phyloP scores from a whole-genome alignment of 2,888 invertebrate species.

The Leptinotarsa rubiginosa region DNA sequence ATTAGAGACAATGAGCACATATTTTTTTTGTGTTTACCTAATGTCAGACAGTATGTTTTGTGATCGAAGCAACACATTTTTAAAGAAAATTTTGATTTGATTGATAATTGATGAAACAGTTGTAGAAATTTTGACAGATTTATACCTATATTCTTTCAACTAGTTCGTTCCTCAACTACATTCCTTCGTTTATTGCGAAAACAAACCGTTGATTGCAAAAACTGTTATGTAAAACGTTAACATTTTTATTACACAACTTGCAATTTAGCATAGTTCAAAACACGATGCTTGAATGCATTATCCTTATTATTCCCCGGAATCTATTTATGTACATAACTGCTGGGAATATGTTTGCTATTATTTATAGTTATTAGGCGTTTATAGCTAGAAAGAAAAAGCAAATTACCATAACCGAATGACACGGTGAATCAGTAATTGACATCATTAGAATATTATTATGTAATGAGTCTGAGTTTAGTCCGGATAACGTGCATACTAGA shows the following conservation, averaged over 20 bases:
- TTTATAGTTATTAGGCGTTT: constrained; percentile 8
- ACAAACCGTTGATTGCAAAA: not conserved
- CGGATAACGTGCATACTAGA: not conserved
- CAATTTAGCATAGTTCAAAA: constrained; percentile 12
- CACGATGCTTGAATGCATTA: constrained; percentile 17
- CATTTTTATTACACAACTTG: constrained; percentile 8
- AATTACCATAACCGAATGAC: constrained; percentile 18
- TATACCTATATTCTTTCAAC: not conserved
- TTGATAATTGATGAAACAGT: too few relatives aligned
- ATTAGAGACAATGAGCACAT: too few relatives aligned
- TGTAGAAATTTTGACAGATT: not conserved
- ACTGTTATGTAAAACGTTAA: constrained; percentile 12
- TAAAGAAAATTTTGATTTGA: too few relatives aligned
- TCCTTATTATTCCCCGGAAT: constrained; percentile 10
- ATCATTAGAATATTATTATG: constrained; percentile 16
- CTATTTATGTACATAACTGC: constrained; percentile 13
- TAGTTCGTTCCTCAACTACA: not conserved
- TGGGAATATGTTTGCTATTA: constrained; percentile 16
- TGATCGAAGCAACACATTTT: too few relatives aligned
- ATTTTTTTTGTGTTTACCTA: too few relatives aligned
- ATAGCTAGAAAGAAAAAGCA: constrained; percentile 7
- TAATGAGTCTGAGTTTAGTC: not conserved
- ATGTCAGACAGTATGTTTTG: too few relatives aligned
- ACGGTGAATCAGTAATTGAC: constrained; percentile 11
- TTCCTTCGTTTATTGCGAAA: not conserved